phyloP scores from a whole-genome alignment of 2,113 vertebrate species.

The Sterrhoptilus dennistouni region DNA sequence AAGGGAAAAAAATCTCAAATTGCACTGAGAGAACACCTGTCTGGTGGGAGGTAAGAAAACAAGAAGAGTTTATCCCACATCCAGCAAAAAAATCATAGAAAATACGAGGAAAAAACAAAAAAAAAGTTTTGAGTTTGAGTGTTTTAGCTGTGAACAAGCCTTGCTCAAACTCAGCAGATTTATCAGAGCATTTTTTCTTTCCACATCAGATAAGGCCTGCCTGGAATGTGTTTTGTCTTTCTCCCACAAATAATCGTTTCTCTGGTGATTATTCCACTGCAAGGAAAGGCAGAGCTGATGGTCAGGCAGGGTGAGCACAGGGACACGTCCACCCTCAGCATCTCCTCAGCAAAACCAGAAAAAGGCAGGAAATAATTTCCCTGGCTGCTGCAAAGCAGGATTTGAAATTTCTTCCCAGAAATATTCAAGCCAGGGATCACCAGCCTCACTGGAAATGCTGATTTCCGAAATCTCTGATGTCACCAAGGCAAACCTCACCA shows the following conservation, averaged over 20 bases:
- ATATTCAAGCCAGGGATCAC: neutral
- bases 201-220: neutral
- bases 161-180: neutral
- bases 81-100: neutral
- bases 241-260: neutral
- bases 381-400: neutral
- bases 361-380: neutral
- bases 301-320: neutral
- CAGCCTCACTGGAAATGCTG: neutral
- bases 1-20: neutral
- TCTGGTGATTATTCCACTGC: too few relatives aligned
- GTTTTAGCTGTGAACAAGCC: neutral
- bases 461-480: neutral
- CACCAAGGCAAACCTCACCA: accelerated
- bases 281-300: neutral
- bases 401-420: neutral
- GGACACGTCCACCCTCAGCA: neutral
- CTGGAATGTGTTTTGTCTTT: neutral
- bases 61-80: neutral
- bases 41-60: neutral
- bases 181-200: neutral
- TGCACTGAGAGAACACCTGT: neutral
- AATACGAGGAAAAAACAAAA: neutral
- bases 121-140: accelerated
- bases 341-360: accelerated